Base-by-base conservation (phyloP, 2,113 vertebrate species). In the Apteryx owenii region DNA sequence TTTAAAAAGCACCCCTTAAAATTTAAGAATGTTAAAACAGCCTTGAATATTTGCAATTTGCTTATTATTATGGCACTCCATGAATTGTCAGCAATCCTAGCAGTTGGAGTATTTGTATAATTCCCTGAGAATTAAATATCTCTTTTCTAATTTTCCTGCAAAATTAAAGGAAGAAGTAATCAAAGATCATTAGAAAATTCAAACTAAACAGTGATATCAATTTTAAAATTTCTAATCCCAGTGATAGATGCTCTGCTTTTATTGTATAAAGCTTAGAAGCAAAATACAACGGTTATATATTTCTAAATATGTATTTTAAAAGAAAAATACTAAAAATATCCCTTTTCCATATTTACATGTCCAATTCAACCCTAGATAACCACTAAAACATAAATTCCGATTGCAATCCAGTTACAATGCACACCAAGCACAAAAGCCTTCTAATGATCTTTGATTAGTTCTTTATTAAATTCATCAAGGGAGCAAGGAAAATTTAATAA, bases 391-490 rank as follows among this genome's bases (percentile, higher is more conserved):
- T 92, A 98, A 98, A 98, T 98, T 98, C 96, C 98, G 54, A 98
- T 95, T 98, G 98, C 98, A 98, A 98, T 98, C 96, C 93, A 40
- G 98, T 97, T 98, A 98, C 97, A 98, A 98, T 98, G 98, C 95
- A 96, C 96, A 97, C 97, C 92, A 95, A 97, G 98, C 97, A 99
- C 98, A 99, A 99, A 98, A 97, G 98, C 98, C 97, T 98, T 98
- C 99, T 99, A 99, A 99, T 99, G 99, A 99, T 99, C 99, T 99
- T 99, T 99, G 99, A 99, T 99, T 99, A 99, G 99, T 99, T 99
- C 99, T 99, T 98, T 99, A 99, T 99, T 98, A 99, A 99, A 99
- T 99, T 99, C 99, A 99, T 99, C 98, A 98, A 99, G 98, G 98
- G 98, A 98, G 99, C 98, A 99, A 99, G 98, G 99, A 98, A 99